Percentiles rank a stretch among this genome's conserved stretches.
phyloP scores from a whole-genome alignment of 2,113 vertebrate genomes.

The Melanostigma gelatinosum region DNA sequence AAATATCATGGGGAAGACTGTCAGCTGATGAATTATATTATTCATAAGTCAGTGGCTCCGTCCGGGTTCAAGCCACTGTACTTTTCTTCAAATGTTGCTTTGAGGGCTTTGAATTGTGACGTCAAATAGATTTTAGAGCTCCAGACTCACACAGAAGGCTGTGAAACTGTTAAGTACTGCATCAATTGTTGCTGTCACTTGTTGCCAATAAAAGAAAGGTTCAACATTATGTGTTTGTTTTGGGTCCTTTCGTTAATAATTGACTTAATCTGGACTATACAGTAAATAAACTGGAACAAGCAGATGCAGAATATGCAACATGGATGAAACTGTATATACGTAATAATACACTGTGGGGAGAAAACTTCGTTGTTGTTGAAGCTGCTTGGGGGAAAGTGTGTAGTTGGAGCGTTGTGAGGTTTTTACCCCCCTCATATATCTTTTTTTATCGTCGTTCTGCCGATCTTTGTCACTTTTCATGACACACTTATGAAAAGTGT shows the following conservation, averaged over 20 bases:
- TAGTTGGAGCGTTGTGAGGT: not conserved
- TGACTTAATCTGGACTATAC: not conserved
- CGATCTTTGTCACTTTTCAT: not conserved
- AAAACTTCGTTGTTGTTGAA: not conserved
- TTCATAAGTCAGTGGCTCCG: constrained; percentile 45
- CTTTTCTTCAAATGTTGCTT: constrained; percentile 25
- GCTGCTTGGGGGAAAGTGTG: not conserved
- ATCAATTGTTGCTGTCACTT: constrained; percentile 30
- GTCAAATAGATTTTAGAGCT: constrained; percentile 21
- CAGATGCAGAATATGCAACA: not conserved
- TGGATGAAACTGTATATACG: not conserved
- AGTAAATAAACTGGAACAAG: not conserved
- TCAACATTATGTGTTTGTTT: not conserved
- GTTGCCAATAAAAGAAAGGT: constrained; percentile 23
- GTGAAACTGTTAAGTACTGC: not conserved
- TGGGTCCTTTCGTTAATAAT: not conserved
- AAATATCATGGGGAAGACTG: constrained; percentile 52
- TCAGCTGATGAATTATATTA: constrained; percentile 72
- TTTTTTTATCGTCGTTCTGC: not conserved
- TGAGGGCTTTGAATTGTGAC: constrained; percentile 5
- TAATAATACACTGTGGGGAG: not conserved
- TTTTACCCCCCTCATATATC: not conserved
- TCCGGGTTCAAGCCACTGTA: constrained; percentile 24
- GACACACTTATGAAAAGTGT: not conserved
- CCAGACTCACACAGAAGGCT: not conserved